phyloP scores from a whole-genome alignment of 2,113 vertebrate genomes.

The Pimephales promelas region DNA sequence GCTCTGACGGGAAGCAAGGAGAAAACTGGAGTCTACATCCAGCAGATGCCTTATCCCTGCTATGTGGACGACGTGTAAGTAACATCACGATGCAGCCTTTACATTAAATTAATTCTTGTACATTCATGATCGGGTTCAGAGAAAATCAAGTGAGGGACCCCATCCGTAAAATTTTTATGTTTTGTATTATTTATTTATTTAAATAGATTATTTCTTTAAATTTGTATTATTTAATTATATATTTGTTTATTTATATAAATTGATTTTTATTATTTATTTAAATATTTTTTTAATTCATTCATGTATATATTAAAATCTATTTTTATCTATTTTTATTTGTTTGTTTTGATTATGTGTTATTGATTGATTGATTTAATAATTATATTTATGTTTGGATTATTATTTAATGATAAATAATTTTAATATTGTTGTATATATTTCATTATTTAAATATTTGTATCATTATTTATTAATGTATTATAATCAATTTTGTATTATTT shows the following conservation, averaged over 20 bases:
- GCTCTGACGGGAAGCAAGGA: constrained; percentile 86
- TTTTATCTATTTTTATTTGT: neutral
- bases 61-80: constrained; percentile 94
- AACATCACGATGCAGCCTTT: neutral
- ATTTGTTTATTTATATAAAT: neutral
- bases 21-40: constrained; percentile 90
- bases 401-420: neutral
- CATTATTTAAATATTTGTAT: too few species aligned
- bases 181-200: neutral
- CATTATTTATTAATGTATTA: neutral
- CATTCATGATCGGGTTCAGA: neutral
- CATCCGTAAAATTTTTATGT: neutral
- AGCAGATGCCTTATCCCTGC: constrained; percentile 99
- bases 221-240: neutral
- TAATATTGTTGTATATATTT: too few species aligned
- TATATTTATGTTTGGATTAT: neutral
- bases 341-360: too few species aligned
- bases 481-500: neutral
- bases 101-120: neutral
- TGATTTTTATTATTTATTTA: neutral
- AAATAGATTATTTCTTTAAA: neutral
- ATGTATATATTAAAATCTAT: neutral
- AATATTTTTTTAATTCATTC: neutral
- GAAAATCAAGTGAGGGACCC: neutral
- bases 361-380: neutral